A percentile compares a stretch with the other conserved stretches of the same genome.
phyloP scores from a whole-genome alignment of 2,797 vertebrate genomes.

The Malacoraja senta region DNA sequence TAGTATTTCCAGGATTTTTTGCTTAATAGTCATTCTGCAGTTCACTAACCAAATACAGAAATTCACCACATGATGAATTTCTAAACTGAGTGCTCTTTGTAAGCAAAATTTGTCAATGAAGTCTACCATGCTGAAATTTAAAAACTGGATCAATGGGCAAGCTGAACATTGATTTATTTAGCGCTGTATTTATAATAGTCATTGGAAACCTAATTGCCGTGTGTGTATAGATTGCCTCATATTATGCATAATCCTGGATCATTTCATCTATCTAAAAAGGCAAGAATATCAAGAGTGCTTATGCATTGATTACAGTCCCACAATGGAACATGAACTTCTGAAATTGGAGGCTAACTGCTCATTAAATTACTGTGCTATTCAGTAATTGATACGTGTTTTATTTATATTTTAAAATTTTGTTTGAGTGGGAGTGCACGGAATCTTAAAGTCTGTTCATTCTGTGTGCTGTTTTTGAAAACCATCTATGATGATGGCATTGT shows the following conservation, averaged over 20 bases:
- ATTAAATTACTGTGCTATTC: too few relatives aligned
- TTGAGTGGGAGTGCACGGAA: neutral
- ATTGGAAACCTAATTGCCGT: neutral
- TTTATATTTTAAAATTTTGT: neutral
- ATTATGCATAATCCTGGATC: neutral
- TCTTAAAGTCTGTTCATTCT: neutral
- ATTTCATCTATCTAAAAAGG: neutral
- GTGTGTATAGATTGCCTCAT: neutral
- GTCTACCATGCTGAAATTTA: neutral
- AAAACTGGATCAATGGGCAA: neutral
- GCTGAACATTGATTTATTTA: neutral
- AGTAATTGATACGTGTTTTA: neutral
- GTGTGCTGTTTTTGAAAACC: neutral
- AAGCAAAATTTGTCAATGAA: neutral
- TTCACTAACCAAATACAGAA: slow-evolving; percentile 4
- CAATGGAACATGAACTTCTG: neutral
- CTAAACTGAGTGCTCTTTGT: neutral
- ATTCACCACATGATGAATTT: neutral
- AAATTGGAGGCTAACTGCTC: neutral
- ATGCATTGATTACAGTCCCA: too few relatives aligned
- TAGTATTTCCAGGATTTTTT: too few relatives aligned
- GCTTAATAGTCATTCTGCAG: neutral
- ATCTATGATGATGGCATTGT: neutral
- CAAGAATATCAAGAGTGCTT: neutral
- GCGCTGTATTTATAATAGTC: neutral